Conservation (phyloP, 2,888 invertebrate species). For the Drosophila hamatofila region DNA sequence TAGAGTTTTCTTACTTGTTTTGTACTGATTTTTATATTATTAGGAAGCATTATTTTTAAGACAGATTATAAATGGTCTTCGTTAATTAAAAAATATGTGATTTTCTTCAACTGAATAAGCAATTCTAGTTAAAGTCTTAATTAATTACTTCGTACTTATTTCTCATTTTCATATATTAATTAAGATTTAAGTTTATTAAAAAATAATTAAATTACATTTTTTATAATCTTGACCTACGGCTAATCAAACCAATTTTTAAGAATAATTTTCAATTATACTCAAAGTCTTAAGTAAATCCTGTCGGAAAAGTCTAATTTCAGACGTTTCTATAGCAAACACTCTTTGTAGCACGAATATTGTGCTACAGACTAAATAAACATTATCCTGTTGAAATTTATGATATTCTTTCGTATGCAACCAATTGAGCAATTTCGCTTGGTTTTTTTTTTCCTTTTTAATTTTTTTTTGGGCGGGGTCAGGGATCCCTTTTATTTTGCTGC, state of each 20-base stretch:
- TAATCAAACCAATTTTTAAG: background rate
- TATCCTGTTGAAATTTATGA: constrained; percentile 29
- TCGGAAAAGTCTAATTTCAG: background rate
- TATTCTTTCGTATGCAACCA: constrained; percentile 33
- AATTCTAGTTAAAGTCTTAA: too few species aligned
- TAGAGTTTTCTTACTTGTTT: too few species aligned
- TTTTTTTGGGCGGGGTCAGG: constrained; percentile 1
- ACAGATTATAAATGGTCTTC: too few species aligned
- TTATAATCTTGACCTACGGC: background rate
- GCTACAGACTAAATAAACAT: constrained; percentile 16
- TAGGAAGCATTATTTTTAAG: too few species aligned
- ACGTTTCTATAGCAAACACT: background rate
- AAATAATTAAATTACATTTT: background rate
- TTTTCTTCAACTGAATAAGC: too few species aligned
- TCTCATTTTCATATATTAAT: background rate
- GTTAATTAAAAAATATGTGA: too few species aligned
- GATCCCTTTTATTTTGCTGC: constrained; percentile 17
- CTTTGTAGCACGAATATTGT: background rate
- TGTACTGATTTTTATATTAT: too few species aligned
- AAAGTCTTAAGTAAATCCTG: background rate
- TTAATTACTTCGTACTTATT: too few species aligned
- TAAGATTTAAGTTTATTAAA: background rate
- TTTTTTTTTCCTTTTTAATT: background rate
- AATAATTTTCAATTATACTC: background rate
- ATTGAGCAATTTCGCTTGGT: constrained; percentile 50